phyloP scores from a whole-genome alignment of 2,888 invertebrate genomes.

The Drosophila subsilvestris region DNA sequence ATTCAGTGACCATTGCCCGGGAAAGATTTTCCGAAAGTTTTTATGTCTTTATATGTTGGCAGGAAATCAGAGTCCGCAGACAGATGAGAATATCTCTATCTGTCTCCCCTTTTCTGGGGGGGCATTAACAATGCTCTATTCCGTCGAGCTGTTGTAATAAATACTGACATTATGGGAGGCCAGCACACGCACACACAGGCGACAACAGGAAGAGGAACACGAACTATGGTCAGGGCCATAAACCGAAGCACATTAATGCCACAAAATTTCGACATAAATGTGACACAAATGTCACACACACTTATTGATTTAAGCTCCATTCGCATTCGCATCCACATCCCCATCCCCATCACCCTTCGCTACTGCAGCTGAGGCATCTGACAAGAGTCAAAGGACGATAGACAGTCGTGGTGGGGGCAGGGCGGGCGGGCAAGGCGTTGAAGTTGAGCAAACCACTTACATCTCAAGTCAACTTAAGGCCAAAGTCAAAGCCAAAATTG shows the following conservation, averaged over 20 bases:
- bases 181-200: constrained; percentile 10
- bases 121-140: constrained; percentile 47
- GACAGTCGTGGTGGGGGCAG: background rate
- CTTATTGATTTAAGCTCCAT: constrained; percentile 61
- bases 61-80: constrained; percentile 58
- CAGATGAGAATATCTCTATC: constrained; percentile 54
- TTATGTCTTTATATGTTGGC: constrained; percentile 65
- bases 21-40: constrained; percentile 53
- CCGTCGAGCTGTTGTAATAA: constrained; percentile 59
- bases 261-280: constrained; percentile 72
- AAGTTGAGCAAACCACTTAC: constrained; percentile 47
- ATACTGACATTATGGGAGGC: constrained; percentile 58
- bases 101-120: constrained; percentile 37
- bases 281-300: constrained; percentile 74
- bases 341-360: background rate
- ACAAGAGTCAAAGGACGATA: background rate
- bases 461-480: constrained; percentile 39
- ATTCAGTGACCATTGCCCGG: constrained; percentile 30
- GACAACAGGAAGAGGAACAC: constrained; percentile 23
- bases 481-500: constrained; percentile 35
- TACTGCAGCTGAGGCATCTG: background rate
- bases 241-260: constrained; percentile 70
- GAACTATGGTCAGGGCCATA: constrained; percentile 55
- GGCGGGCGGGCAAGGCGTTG: background rate
- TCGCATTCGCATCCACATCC: background rate